A percentile compares a stretch with the other conserved stretches of the same genome.
Evolutionary conservation across 2,113 vertebrate species (phyloP).

Genomic region (Chascanopsetta lugubris): DNA sequence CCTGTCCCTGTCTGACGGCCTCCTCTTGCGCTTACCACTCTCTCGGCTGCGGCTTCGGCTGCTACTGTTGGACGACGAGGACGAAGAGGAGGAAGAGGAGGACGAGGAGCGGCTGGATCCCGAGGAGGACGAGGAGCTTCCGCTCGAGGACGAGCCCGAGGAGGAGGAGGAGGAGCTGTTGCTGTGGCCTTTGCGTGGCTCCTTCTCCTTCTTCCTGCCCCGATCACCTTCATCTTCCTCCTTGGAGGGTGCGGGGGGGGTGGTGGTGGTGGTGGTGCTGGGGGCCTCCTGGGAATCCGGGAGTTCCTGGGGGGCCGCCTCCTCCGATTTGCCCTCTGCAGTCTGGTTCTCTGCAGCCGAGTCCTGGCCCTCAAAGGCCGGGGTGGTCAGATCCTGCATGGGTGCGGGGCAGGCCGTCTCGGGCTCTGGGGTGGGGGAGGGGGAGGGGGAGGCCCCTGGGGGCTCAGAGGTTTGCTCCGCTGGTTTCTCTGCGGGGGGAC

Average conservation of each 20-base stretch:
- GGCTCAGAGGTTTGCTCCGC: slow-evolving; percentile 5
- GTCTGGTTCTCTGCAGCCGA: not conserved
- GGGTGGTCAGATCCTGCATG: not conserved
- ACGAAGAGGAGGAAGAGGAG: slow-evolving; percentile 80
- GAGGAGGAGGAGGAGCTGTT: slow-evolving; percentile 77
- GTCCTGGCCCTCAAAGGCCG: slow-evolving; percentile 6
- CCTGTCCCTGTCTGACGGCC: slow-evolving; percentile 81
- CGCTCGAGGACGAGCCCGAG: slow-evolving; percentile 88
- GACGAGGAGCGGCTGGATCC: slow-evolving; percentile 88
- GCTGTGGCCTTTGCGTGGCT: slow-evolving; percentile 81
- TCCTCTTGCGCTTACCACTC: slow-evolving; percentile 85
- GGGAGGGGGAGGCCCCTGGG: not conserved
- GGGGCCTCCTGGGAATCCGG: slow-evolving; percentile 20
- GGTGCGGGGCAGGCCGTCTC: not conserved
- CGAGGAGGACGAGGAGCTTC: slow-evolving; percentile 82
- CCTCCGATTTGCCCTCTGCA: slow-evolving; percentile 5
- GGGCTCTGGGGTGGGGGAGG: slow-evolving; percentile 10
- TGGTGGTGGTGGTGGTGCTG: not conserved
- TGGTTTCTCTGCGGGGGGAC: slow-evolving; percentile 16
- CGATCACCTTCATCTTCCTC: slow-evolving; percentile 6
- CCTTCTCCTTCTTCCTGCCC: slow-evolving; percentile 82
- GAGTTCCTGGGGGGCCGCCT: slow-evolving; percentile 5
- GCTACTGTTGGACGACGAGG: slow-evolving; percentile 87
- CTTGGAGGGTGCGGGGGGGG: slow-evolving; percentile 16
- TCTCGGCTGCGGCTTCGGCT: slow-evolving; percentile 85